A percentile compares a stretch with the other conserved stretches of the same genome.
These are phyloP conservation scores for Hirundo rustica DNA, from an alignment of 2,797 vertebrate genomes.

Conservation along the genomic window DNA sequence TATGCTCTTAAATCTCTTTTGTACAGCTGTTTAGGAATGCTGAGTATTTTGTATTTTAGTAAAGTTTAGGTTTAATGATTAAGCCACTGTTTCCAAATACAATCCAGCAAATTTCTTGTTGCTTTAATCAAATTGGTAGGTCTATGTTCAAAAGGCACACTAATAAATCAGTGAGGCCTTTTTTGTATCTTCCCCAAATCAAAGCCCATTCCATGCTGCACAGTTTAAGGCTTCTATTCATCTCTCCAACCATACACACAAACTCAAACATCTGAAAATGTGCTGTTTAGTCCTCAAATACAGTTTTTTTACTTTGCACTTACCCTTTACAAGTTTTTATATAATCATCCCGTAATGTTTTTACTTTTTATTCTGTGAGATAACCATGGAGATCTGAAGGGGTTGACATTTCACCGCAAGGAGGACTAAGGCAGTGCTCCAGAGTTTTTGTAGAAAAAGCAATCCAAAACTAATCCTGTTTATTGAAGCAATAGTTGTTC, in stretches of 20 bases:
- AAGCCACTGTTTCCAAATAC: neutral
- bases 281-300: neutral
- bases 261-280: neutral
- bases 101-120: neutral
- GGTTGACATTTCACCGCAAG: conserved; percentile 25
- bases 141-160: neutral
- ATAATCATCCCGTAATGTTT: conserved; percentile 47
- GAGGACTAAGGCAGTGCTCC: conserved; percentile 29
- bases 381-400: conserved; percentile 63
- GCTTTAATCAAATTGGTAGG: neutral
- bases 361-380: conserved; percentile 48
- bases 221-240: neutral
- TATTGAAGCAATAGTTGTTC: conserved; percentile 36
- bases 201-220: neutral
- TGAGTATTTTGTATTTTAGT: neutral
- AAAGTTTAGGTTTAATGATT: neutral
- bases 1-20: neutral
- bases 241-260: neutral
- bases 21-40: neutral
- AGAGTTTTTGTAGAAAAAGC: conserved; percentile 32
- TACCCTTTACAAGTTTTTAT: conserved; percentile 49
- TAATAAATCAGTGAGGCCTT: neutral
- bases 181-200: neutral
- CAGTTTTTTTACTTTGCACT: neutral
- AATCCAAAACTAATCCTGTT: conserved; percentile 57